Evolutionary conservation across 2,797 vertebrate species (phyloP).

Genomic region (Alfaro cultratus): DNA sequence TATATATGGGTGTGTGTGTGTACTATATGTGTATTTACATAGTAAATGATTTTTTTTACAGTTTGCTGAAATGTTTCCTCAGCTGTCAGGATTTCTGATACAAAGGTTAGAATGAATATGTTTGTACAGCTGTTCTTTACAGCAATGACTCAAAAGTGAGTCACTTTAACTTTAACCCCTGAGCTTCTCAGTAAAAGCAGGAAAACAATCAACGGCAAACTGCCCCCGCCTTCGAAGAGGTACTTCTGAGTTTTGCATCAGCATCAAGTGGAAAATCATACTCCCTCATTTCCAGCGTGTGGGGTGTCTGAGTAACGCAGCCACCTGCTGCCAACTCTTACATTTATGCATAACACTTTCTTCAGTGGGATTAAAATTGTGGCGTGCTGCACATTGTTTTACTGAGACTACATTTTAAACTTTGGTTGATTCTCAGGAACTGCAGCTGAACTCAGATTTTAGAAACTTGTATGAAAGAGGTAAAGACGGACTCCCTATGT

Average conservation of each 20-base stretch:
- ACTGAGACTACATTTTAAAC: constrained; percentile 15
- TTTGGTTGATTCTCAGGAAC: constrained; percentile 15
- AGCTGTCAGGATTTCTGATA: neutral
- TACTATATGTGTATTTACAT: too few relatives aligned
- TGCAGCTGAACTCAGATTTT: constrained; percentile 36
- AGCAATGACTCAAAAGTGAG: constrained; percentile 3
- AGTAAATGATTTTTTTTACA: neutral
- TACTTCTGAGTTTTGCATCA: constrained; percentile 28
- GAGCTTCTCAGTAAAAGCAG: constrained; percentile 13
- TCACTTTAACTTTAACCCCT: constrained; percentile 25
- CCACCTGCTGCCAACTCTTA: constrained; percentile 55
- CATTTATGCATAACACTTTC: constrained; percentile 60
- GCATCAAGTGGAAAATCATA: constrained; percentile 47
- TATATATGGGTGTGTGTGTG: too few relatives aligned
- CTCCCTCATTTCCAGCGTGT: constrained; percentile 43
- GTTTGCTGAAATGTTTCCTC: neutral
- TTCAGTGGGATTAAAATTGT: constrained; percentile 44
- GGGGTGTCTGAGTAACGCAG: constrained; percentile 44
- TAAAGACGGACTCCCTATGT: constrained; percentile 29
- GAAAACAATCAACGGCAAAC: constrained; percentile 44
- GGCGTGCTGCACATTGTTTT: constrained; percentile 52
- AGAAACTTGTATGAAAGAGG: constrained; percentile 38
- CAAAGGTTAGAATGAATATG: neutral
- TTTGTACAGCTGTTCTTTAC: neutral
- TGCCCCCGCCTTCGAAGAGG: constrained; percentile 28